Conservation (phyloP, 1,140 invertebrate genomes). For the Zaprionus gabonicus region DNA sequence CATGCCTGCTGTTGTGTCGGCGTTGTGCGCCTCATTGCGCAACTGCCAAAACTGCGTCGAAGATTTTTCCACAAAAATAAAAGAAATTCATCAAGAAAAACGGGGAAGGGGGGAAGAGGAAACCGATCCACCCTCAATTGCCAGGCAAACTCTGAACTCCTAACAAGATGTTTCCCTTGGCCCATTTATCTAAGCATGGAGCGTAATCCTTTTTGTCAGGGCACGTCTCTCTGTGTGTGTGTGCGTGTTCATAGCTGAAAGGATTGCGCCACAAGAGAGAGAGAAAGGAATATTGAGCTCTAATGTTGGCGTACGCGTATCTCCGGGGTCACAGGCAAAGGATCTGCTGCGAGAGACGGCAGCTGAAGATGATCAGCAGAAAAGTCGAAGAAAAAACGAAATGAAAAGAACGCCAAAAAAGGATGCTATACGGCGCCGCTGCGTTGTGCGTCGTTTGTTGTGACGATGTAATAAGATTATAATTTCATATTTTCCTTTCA, state of each 20-base stretch:
- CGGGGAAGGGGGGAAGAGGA: slow-evolving; percentile 44
- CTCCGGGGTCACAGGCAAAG: slow-evolving; percentile 70
- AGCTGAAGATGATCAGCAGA: slow-evolving; percentile 72
- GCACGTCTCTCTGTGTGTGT: slow-evolving; percentile 61
- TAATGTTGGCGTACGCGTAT: slow-evolving; percentile 70
- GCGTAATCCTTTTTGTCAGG: slow-evolving; percentile 81
- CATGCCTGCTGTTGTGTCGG: slow-evolving; percentile 58
- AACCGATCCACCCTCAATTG: slow-evolving; percentile 76
- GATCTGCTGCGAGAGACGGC: slow-evolving; percentile 43
- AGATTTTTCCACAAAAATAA: slow-evolving; percentile 60
- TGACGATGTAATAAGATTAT: slow-evolving; percentile 82
- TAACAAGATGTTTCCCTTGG: slow-evolving; percentile 70
- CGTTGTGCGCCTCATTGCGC: slow-evolving; percentile 72
- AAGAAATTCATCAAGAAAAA: slow-evolving; percentile 56
- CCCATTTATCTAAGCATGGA: slow-evolving; percentile 76
- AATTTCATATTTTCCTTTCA: slow-evolving; percentile 70
- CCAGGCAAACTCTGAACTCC: slow-evolving; percentile 46
- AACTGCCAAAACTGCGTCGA: slow-evolving; percentile 73
- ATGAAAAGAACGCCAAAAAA: slow-evolving; percentile 54
- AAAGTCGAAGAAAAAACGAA: slow-evolving; percentile 18
- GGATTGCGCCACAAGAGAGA: slow-evolving; percentile 65
- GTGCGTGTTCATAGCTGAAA: slow-evolving; percentile 51
- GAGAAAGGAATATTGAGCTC: slow-evolving; percentile 56
- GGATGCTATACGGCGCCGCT: slow-evolving; percentile 45
- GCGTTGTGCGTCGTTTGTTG: slow-evolving; percentile 62